A percentile compares a stretch with the other conserved stretches of the same genome.
Evolutionary conservation across 1,140 invertebrate species (phyloP).

Genomic region (Papilio polytes): DNA sequence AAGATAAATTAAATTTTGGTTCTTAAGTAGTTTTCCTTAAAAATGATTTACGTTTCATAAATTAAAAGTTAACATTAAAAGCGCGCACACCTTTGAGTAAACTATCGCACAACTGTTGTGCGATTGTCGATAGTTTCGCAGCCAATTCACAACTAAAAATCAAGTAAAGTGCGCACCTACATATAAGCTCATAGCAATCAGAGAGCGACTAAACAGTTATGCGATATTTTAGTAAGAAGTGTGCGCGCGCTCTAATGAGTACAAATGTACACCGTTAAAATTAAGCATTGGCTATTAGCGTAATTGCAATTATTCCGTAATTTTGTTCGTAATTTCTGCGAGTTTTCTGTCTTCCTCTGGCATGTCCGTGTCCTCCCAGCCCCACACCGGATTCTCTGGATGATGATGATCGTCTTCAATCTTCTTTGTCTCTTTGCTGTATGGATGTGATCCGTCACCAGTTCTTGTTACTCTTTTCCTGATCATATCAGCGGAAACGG

Average conservation of each 20-base stretch:
- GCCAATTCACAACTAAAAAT: no score
- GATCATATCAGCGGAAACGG: constrained; percentile 87
- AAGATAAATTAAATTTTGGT: constrained; percentile 1
- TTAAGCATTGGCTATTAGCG: constrained; percentile 33
- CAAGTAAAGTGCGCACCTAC: no score
- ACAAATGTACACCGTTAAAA: constrained; percentile 1
- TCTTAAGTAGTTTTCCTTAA: not conserved
- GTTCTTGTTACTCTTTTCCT: constrained; percentile 86
- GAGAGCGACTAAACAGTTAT: no score
- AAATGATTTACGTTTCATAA: constrained; percentile 1
- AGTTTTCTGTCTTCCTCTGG: constrained; percentile 75
- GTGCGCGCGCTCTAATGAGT: not conserved
- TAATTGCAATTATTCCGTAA: constrained; percentile 49
- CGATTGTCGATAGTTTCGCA: no score
- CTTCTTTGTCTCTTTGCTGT: constrained; percentile 65
- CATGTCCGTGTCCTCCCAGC: constrained; percentile 81
- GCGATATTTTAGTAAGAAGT: no score
- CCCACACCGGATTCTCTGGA: constrained; percentile 81
- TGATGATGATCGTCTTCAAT: constrained; percentile 66
- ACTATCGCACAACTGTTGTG: no score
- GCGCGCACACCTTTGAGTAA: no score
- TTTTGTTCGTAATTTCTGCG: constrained; percentile 71
- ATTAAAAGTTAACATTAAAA: not conserved
- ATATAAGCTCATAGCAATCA: no score
- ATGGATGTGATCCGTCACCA: constrained; percentile 88